These are phyloP conservation scores for Neelides folsomi DNA, from an alignment of 2,888 invertebrate genomes.

Conservation along the genomic window DNA sequence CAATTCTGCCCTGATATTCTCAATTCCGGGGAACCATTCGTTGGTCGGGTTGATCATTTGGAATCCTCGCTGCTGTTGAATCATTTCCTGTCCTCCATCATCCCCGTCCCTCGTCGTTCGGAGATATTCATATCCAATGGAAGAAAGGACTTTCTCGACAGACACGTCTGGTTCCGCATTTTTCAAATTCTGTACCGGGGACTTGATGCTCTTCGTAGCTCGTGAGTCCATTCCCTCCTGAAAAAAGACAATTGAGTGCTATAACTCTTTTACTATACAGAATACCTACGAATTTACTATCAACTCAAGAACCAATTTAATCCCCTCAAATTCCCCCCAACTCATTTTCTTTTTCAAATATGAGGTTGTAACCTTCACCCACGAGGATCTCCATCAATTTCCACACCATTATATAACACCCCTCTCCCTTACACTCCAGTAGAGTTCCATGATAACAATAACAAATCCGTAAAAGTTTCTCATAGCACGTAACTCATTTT, in stretches of 20 bases:
- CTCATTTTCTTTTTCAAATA: neutral
- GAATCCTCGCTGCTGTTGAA: constrained; percentile 66
- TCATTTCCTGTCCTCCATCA: constrained; percentile 40
- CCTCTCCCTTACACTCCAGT: too few relatives aligned
- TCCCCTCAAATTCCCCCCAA: neutral
- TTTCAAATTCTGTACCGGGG: constrained; percentile 67
- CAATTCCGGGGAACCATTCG: constrained; percentile 59
- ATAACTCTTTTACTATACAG: too few relatives aligned
- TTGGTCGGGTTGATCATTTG: constrained; percentile 74
- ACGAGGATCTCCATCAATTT: too few relatives aligned
- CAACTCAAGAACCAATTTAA: too few relatives aligned
- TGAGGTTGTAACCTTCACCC: neutral
- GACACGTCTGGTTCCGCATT: constrained; percentile 59
- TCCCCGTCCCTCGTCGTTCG: constrained; percentile 61
- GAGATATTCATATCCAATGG: constrained; percentile 71
- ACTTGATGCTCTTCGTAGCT: constrained; percentile 70
- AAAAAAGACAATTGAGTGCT: constrained; percentile 35
- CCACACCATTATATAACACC: too few relatives aligned
- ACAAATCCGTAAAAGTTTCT: too few relatives aligned
- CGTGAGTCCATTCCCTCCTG: constrained; percentile 68
- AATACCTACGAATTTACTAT: too few relatives aligned
- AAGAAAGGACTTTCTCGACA: constrained; percentile 58
- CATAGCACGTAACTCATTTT: too few relatives aligned
- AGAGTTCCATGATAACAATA: too few relatives aligned
- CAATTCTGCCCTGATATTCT: constrained; percentile 53